phyloP scores from a whole-genome alignment of 2,113 vertebrate species.

The human region DNA sequence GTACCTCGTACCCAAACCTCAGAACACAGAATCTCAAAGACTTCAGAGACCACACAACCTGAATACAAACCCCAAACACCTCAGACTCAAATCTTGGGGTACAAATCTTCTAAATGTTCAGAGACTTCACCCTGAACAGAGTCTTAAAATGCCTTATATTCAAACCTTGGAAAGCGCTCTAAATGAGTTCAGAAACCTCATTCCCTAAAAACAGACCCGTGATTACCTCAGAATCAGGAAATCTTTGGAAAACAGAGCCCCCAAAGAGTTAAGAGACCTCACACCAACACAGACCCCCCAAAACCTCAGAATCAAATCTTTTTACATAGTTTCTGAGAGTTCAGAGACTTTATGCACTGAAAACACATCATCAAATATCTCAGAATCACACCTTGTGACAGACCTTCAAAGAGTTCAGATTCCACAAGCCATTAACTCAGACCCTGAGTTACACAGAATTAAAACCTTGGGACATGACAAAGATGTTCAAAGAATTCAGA shows the following conservation, averaged over 20 bases:
- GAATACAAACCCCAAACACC: background rate
- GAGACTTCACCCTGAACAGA: background rate
- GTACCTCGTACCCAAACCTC: background rate
- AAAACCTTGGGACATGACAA: background rate
- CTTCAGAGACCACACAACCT: background rate
- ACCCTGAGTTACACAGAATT: background rate
- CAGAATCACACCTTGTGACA: background rate
- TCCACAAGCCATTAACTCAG: background rate
- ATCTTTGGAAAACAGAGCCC: background rate
- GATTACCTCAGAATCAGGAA: background rate
- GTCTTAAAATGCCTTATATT: background rate
- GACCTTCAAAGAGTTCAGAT: background rate
- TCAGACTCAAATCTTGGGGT: background rate
- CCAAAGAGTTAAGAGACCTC: background rate
- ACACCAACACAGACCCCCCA: background rate
- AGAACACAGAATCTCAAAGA: slow-evolving; percentile 16
- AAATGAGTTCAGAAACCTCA: background rate
- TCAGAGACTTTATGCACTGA: background rate
- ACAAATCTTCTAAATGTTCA: background rate
- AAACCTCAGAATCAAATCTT: background rate
- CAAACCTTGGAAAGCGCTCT: background rate
- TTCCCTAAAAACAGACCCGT: background rate
- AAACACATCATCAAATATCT: background rate
- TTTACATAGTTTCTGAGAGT: background rate
- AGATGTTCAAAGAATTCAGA: background rate